Evolutionary conservation across 1,140 invertebrate genomes (phyloP), one percentile per base, ranked within the genome.

Genomic region (Olivierus martensii): DNA sequence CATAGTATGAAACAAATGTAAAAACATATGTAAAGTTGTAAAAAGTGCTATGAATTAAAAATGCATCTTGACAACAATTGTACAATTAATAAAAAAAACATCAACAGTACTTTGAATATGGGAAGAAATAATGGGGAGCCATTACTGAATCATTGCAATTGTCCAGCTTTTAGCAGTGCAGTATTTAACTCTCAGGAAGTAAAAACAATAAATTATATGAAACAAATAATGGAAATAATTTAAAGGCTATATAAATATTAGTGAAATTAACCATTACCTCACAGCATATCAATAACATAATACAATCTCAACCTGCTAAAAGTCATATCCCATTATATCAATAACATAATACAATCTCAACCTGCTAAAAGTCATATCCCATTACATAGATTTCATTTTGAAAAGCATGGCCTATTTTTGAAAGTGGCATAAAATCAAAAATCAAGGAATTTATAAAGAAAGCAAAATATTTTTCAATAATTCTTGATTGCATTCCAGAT

Each of bases 231-330:
- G 50, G 50, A 10, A 51, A 43, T 4, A 34, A 17, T 51, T 51
- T 51, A 28, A 38, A 38, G 7, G 12, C 39, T 12, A 36, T 51
- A 28, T 6, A 51, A 28, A n/a, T 51, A 3, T 14, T 51, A n/a
- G 50, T 22, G 1, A 43, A 45, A 44, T 51, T 44, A 44, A 4
- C 34, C n/a, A 3, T 52, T 41, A 22, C 52, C 19, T 1, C 35
- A 15, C 49, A 56, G 3, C 49, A 56, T 56, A 2, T 46, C 18
- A 46, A 21, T 21, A 46, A 14, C 44, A 46, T n/a, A n/a, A n/a
- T n/a, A n/a, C n/a, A n/a, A n/a, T n/a, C n/a, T 46, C 18, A 28
- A 22, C 14, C 18, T 46, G 12, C 44, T 46, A 19, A 46, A 28
- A 46, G 22, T 21, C 12, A 28, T 28, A 7, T 14, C 18, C 6